A percentile compares a stretch with the other conserved stretches of the same genome.
phyloP scores from a whole-genome alignment of 2,113 vertebrate species.

The Calonectris borealis region DNA sequence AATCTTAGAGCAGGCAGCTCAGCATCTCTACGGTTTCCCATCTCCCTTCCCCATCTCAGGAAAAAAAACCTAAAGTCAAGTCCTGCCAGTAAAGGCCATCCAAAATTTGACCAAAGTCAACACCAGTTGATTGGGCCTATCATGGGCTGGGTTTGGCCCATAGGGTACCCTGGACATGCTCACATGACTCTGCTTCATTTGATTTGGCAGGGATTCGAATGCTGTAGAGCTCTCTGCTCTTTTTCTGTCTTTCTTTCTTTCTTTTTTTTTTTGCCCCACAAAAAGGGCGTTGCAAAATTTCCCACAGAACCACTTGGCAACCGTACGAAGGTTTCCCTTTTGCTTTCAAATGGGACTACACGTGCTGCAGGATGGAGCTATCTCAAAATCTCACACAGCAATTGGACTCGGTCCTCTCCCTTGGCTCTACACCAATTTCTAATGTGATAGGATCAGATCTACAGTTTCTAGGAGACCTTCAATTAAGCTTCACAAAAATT shows the following conservation, averaged over 20 bases:
- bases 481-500: conserved; percentile 56
- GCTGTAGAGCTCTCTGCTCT: not conserved
- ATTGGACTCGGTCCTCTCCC: conserved; percentile 4
- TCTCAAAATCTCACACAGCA: conserved; percentile 47
- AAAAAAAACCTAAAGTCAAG: not conserved
- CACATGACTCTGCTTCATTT: not conserved
- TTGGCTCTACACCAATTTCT: conserved; percentile 41
- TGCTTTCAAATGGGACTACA: conserved; percentile 19
- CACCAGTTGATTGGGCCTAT: not conserved
- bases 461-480: conserved; percentile 55
- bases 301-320: conserved; percentile 31
- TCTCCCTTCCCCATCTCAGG: not conserved
- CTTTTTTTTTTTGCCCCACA: not conserved
- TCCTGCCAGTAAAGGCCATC: not conserved
- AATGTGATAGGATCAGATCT: conserved; percentile 39
- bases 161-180: not conserved
- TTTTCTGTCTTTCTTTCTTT: not conserved
- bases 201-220: not conserved
- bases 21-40: not conserved
- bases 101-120: not conserved
- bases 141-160: not conserved
- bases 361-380: conserved; percentile 2
- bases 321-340: not conserved
- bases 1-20: not conserved
- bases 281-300: not conserved